Conservation (phyloP, 1,140 invertebrate species). For the Theocolax elegans region DNA sequence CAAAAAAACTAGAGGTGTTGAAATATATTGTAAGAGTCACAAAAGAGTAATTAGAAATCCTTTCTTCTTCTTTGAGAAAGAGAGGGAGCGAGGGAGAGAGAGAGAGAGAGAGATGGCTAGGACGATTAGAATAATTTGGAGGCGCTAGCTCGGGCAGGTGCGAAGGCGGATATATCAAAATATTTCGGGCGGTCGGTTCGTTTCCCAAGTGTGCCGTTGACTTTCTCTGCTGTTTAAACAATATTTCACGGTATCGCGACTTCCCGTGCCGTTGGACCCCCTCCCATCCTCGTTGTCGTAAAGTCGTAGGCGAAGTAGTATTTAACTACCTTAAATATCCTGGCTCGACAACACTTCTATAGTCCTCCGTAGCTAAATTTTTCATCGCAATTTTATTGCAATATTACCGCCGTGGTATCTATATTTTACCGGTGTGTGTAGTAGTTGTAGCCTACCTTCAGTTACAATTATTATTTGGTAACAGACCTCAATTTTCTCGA, state of each 20-base stretch:
- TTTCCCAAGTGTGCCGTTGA: slow-evolving; percentile 42
- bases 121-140: slow-evolving; percentile 10
- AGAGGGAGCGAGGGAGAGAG: too few species aligned
- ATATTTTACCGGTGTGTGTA: not conserved
- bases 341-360: not conserved
- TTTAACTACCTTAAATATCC: slow-evolving; percentile 28
- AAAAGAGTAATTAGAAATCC: not conserved
- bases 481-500: not conserved
- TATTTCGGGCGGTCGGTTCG: slow-evolving; percentile 37
- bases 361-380: not conserved
- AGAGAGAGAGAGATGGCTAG: too few species aligned
- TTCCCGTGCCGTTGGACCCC: slow-evolving; percentile 10
- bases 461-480: not conserved
- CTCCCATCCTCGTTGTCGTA: slow-evolving; percentile 37
- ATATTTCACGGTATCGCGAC: slow-evolving; percentile 45
- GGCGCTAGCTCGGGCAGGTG: not conserved
- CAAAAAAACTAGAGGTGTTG: not conserved
- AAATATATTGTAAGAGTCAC: too few species aligned
- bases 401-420: not conserved
- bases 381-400: slow-evolving; percentile 4
- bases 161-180: slow-evolving; percentile 21
- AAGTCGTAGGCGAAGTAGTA: slow-evolving; percentile 1
- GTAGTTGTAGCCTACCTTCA: not conserved
- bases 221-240: slow-evolving; percentile 45
- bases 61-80: not conserved